Conservation (phyloP, 1,140 invertebrate genomes). For the Nephila pilipes region DNA sequence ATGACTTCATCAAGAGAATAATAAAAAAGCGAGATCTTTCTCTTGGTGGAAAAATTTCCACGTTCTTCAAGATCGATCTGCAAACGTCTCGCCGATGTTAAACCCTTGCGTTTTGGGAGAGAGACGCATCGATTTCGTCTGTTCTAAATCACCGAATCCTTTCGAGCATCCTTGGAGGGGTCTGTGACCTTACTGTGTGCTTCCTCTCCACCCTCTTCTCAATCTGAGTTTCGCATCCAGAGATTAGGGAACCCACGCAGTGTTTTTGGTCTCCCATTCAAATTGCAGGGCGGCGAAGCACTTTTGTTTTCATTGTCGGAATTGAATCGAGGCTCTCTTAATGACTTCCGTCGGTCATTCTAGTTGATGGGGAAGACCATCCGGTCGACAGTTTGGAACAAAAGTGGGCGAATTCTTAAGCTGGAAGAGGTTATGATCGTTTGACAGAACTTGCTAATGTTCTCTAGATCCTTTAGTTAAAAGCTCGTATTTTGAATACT, state of each 20-base stretch:
- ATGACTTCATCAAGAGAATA: too few relatives aligned
- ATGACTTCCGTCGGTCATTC: conserved; percentile 31
- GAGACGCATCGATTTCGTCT: background rate
- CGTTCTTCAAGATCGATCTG: background rate
- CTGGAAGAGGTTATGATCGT: too few relatives aligned
- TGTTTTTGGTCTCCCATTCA: background rate
- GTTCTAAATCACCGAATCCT: background rate
- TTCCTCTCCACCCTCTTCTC: background rate
- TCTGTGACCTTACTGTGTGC: background rate
- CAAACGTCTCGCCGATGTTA: background rate
- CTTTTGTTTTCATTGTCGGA: background rate
- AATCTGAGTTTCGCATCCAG: background rate
- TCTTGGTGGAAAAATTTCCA: background rate
- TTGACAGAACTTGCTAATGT: too few relatives aligned
- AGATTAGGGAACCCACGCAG: background rate
- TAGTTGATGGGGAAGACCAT: background rate
- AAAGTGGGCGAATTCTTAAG: background rate
- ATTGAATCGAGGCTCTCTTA: background rate
- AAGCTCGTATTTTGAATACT: too few relatives aligned
- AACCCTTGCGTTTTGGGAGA: background rate
- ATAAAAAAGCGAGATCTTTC: background rate
- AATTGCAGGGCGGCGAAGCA: background rate
- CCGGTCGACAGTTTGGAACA: background rate
- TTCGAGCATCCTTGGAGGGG: background rate
- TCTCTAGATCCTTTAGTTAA: too few relatives aligned